Base-by-base conservation (phyloP, 2,113 vertebrate genomes). In the Cottus gobio region DNA sequence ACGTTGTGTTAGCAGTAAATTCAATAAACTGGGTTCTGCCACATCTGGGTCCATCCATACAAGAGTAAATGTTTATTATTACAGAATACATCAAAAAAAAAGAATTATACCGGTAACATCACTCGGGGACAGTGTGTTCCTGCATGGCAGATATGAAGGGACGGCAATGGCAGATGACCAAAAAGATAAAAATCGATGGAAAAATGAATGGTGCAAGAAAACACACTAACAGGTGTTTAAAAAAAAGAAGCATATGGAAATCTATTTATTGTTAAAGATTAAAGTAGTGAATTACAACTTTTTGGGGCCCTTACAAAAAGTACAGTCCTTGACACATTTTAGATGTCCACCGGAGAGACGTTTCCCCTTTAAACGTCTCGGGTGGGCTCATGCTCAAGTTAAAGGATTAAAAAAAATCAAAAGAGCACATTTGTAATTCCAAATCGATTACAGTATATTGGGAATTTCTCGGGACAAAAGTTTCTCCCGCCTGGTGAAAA, bases 1-100 rank as follows among this genome's bases (percentile, higher is more conserved):
- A 13, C 26, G 54, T 54, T 2, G 15, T 75, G 72, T 80, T 65
- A 72, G 50, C 7, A n/a, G 48, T 56, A 62, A 44, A 26, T 28
- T 39, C 0, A 56, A 16, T 31, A 31, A 61, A 26, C 42, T 46
- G 64, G 31, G n/a, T 31, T 34, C 77, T 11, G 7, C 77, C 74
- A 67, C 52, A 48, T 63, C 69, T n/a, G 36, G 44, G 28, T 36
- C 13, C 10, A 71, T 31, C n/a, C 18, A 16, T 31, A n/a, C 36
- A 48, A 69, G 16, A 63, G 64, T 7, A 30, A 42, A 75, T 76
- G 62, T 57, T 34, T 60, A 44, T 42, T 12, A 1, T 20, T 2
- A 6, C 5, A 12, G 24, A 34, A 54, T 30, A 52, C 52, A 58
- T 39, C 9, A 0, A 1, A 37, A 1, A 37, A 50, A 18, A 66